These are phyloP conservation scores for Oceanites oceanicus DNA, from an alignment of 2,113 vertebrate genomes.

Conservation along the genomic window DNA sequence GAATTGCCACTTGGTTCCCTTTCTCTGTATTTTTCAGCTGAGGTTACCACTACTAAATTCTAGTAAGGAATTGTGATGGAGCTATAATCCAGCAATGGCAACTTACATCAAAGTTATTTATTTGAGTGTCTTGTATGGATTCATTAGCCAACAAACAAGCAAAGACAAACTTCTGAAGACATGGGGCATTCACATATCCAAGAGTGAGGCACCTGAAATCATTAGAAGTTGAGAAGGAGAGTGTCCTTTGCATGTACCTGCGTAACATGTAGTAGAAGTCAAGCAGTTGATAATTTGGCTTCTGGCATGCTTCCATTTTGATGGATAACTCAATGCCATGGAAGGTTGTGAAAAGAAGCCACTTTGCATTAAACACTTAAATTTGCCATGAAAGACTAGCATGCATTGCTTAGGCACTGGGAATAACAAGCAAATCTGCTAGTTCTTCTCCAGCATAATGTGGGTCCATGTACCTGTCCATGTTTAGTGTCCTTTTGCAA, in stretches of 20 bases:
- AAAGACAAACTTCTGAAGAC: neutral
- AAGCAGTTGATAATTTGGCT: conserved; percentile 28
- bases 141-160: neutral
- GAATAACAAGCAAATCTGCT: neutral
- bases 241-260: neutral
- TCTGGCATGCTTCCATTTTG: conserved; percentile 21
- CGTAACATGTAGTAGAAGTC: neutral
- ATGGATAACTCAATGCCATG: conserved; percentile 10
- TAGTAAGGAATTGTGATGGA: neutral
- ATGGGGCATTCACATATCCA: neutral
- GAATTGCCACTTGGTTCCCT: neutral
- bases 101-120: neutral
- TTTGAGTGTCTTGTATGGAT: neutral
- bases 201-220: neutral
- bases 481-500: neutral
- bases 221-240: neutral
- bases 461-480: neutral
- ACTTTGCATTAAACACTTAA: conserved; percentile 27
- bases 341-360: neutral
- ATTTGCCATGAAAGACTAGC: conserved; percentile 17
- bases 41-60: neutral
- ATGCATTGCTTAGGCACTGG: neutral
- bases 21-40: neutral
- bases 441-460: neutral
- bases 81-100: neutral